Base-by-base conservation (phyloP, 2,888 invertebrate genomes). In the Zygogramma bicolorata region DNA sequence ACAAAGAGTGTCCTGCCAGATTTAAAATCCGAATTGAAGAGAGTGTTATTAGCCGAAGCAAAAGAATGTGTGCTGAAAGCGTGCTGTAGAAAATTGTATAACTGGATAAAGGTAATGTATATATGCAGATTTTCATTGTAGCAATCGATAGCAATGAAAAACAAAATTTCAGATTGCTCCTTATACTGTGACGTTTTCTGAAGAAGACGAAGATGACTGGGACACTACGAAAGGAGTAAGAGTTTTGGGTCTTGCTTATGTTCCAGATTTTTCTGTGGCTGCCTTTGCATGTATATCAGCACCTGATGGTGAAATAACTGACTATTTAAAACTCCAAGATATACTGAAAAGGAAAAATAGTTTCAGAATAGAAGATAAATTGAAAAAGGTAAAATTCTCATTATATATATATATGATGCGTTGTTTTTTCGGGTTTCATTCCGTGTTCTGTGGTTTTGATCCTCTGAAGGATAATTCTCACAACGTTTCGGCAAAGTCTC, bases 131-230 rank as follows among this genome's bases (percentile, higher is more conserved):
- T n/a, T n/a, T n/a, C n/a, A n/a, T n/a, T n/a, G n/a, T n/a, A n/a
- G n/a, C n/a, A n/a, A n/a, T n/a, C n/a, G n/a, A n/a, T n/a, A n/a
- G n/a, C n/a, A n/a, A n/a, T n/a, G n/a, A n/a, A n/a, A n/a, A n/a
- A n/a, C n/a, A n/a, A n/a, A n/a, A n/a, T n/a, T 77, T 15, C 70
- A 83, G 80, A 75, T 86, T 31, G 94, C 95, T 0, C 97, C 98
- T 0, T 97, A 95, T 83, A 91, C 89, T 75, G 90, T 92, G 0
- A 82, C 81, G n/a, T 91, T 91, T 71, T 89, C 91, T 0, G 96
- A 96, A 68, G 96, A 96, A 74, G 96, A 97, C 67, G 96, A 96
- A 68, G 97, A 97, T 68, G 97, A 97, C 74, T 96, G 96, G 95
- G 96, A 96, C 77, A 92, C 94, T 0, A 90, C 91, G 13, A 93